Evolutionary conservation across 1,140 invertebrate genomes (phyloP).

Genomic region (Chionoecetes opilio): DNA sequence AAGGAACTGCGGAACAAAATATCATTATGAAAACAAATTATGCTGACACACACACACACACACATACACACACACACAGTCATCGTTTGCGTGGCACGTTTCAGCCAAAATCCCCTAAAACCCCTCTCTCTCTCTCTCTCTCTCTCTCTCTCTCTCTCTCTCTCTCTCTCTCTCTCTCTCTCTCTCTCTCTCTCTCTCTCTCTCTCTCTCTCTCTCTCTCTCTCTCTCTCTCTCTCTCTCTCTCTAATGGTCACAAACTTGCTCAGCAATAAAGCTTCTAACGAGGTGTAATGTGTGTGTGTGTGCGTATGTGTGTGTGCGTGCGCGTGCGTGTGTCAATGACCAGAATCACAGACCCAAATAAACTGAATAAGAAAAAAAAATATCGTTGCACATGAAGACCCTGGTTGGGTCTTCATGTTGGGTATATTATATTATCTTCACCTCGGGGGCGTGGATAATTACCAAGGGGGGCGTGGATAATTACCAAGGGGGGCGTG

Average conservation of each 20-base stretch:
- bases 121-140: not conserved
- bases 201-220: not conserved
- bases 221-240: not conserved
- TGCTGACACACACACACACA: no score
- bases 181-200: not conserved
- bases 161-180: conserved; percentile 38
- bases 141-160: conserved; percentile 41
- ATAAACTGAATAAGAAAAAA: not conserved
- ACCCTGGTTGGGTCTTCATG: no score
- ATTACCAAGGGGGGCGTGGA: no score
- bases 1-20: no score
- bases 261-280: not conserved
- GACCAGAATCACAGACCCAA: not conserved
- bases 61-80: no score
- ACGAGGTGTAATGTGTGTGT: not conserved
- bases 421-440: no score
- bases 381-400: not conserved
- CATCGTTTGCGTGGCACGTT: no score
- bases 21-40: no score
- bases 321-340: not conserved
- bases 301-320: no score
- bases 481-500: no score
- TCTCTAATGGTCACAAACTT: not conserved
- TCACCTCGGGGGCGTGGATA: no score
- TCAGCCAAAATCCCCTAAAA: no score